A percentile compares a stretch with the other conserved stretches of the same genome.
These are phyloP conservation scores for Tenebrio molitor DNA, from an alignment of 1,140 invertebrate species.

Conservation along the genomic window DNA sequence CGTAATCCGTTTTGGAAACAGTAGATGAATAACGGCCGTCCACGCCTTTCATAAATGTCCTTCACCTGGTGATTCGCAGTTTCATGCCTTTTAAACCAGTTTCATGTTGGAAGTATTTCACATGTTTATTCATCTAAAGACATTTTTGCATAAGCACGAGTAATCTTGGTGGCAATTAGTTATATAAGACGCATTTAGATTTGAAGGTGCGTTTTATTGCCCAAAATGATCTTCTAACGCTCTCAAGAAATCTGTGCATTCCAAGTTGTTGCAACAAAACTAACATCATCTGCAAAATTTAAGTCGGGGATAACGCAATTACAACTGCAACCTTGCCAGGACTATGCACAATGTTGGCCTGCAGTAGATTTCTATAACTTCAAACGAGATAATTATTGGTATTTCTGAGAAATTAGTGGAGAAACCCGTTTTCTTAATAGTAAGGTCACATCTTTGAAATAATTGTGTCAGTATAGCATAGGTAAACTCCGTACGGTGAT, in stretches of 20 bases:
- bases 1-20: conserved; percentile 36
- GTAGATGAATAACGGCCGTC: conserved; percentile 43
- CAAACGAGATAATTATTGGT: no score
- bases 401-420: not conserved
- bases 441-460: not conserved
- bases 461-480: no score
- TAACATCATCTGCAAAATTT: not conserved
- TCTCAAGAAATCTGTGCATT: no score
- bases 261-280: conserved; percentile 24
- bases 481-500: no score
- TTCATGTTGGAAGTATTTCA: not conserved
- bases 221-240: not conserved
- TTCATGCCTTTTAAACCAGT: conserved; percentile 35
- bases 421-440: not conserved
- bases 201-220: not conserved
- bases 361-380: no score
- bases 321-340: no score
- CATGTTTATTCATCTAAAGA: conserved; percentile 24
- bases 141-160: conserved; percentile 33
- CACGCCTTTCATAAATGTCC: conserved; percentile 45
- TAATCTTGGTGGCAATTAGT: conserved; percentile 8
- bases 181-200: conserved; percentile 28
- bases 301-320: not conserved
- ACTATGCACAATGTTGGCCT: no score
- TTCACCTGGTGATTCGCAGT: conserved; percentile 40